A percentile compares a stretch with the other conserved stretches of the same genome.
phyloP scores from a whole-genome alignment of 2,113 vertebrate species.

The Ploceus nigricollis region DNA sequence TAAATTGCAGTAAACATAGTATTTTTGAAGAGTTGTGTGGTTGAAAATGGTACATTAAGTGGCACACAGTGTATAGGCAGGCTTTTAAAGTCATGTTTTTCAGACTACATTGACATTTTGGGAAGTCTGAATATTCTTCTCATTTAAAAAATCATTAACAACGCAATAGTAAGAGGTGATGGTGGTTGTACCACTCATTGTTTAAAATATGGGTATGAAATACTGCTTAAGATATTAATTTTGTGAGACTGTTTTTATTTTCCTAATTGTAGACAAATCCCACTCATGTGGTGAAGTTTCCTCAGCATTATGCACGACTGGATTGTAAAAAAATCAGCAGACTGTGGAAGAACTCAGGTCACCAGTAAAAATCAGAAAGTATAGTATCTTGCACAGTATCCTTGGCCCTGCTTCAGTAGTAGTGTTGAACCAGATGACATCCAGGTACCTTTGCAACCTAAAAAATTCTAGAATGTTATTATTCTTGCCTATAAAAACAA shows the following conservation, averaged over 20 bases:
- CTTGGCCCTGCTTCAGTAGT: not conserved
- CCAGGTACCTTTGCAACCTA: not conserved
- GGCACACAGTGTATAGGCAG: not conserved
- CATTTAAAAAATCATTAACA: not conserved
- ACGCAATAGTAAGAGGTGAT: not conserved
- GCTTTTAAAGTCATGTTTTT: not conserved
- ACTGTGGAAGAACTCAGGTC: not conserved
- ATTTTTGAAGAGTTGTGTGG: not conserved
- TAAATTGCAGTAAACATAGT: not conserved
- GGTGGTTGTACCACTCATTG: not conserved
- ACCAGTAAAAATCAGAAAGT: not conserved
- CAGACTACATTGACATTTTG: not conserved
- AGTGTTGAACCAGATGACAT: not conserved
- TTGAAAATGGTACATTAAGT: not conserved
- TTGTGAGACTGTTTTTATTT: not conserved
- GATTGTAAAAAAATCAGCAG: not conserved
- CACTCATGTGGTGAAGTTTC: not conserved
- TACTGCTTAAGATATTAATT: not conserved
- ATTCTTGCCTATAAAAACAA: not conserved
- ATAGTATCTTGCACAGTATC: not conserved
- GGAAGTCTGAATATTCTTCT: not conserved
- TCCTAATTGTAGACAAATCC: not conserved
- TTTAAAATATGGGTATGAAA: not conserved
- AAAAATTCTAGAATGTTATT: not conserved
- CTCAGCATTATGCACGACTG: not conserved